These are phyloP conservation scores for Eilema sororculum DNA, from an alignment of 2,888 invertebrate genomes.

Conservation along the genomic window DNA sequence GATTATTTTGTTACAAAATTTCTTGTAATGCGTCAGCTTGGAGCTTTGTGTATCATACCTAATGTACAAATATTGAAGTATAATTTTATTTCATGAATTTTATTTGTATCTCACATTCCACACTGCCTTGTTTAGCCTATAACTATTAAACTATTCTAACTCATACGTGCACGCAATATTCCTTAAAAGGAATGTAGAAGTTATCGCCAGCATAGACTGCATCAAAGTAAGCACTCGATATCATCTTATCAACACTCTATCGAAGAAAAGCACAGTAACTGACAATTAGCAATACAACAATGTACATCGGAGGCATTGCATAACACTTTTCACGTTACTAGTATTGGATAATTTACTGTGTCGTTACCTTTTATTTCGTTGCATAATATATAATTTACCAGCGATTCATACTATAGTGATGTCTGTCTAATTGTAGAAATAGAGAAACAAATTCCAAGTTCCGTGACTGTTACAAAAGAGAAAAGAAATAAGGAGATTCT, in stretches of 20 bases:
- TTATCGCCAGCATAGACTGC: not conserved
- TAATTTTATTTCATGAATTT: too few relatives aligned
- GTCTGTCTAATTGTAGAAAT: slow-evolving; percentile 61
- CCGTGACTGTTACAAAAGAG: slow-evolving; percentile 21
- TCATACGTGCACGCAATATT: too few relatives aligned
- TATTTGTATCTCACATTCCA: not conserved
- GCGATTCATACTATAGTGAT: slow-evolving; percentile 61
- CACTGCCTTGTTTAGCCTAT: too few relatives aligned
- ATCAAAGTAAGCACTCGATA: not conserved
- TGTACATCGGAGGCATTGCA: slow-evolving; percentile 34
- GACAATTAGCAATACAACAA: slow-evolving; percentile 40
- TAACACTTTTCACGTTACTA: slow-evolving; percentile 56
- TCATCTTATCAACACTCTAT: slow-evolving; percentile 24
- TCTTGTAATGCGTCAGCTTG: too few relatives aligned
- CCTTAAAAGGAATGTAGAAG: not conserved
- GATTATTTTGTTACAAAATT: too few relatives aligned
- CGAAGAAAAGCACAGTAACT: slow-evolving; percentile 21
- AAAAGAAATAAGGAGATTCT: slow-evolving; percentile 8
- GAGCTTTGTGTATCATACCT: too few relatives aligned
- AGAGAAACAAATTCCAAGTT: slow-evolving; percentile 28
- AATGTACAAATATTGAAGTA: too few relatives aligned
- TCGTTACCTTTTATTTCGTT: slow-evolving; percentile 64
- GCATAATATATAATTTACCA: slow-evolving; percentile 72
- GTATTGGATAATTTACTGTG: slow-evolving; percentile 39
- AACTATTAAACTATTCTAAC: too few relatives aligned